These are phyloP conservation scores for Butorides virescens DNA, from an alignment of 2,113 vertebrate species.

Conservation along the genomic window DNA sequence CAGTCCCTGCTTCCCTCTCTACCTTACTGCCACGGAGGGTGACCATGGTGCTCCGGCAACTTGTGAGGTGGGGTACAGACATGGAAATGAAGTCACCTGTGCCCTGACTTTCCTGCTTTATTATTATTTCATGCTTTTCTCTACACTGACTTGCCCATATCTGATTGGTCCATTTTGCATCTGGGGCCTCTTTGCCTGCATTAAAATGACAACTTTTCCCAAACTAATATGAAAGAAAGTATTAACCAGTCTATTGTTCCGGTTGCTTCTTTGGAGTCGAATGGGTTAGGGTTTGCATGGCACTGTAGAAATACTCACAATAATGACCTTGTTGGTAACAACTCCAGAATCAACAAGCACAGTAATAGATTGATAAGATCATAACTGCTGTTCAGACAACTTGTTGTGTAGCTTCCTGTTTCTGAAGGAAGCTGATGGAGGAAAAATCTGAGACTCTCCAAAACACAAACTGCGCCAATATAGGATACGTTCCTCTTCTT, in stretches of 20 bases:
- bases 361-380: neutral
- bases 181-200: neutral
- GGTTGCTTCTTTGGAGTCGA: neutral
- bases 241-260: neutral
- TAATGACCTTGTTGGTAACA: neutral
- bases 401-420: neutral
- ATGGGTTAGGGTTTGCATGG: neutral
- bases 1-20: neutral
- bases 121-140: neutral
- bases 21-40: fast-evolving
- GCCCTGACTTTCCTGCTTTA: neutral
- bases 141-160: neutral
- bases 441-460: neutral
- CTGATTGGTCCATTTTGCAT: neutral
- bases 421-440: neutral
- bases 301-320: neutral
- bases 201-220: neutral
- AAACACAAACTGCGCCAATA: neutral
- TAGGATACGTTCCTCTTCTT: neutral
- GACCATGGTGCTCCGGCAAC: neutral
- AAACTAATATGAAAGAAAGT: neutral
- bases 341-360: neutral
- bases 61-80: neutral
- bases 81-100: neutral
- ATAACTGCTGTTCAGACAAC: neutral